Evolutionary conservation across 2,888 invertebrate species (phyloP).

Genomic region (Neoascia interrupta): DNA sequence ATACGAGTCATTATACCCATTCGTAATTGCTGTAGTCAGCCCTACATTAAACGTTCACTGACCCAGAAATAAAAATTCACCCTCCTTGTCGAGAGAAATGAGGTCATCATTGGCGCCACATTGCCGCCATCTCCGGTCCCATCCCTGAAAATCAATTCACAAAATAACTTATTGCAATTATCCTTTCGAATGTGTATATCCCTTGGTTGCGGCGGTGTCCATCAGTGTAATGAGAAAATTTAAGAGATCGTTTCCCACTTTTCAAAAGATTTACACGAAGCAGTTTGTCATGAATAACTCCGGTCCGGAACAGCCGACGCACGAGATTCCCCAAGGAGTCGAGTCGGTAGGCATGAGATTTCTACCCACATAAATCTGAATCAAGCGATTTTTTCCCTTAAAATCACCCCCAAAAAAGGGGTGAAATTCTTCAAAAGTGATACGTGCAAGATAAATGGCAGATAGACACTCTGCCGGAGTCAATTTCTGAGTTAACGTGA

Average conservation of each 20-base stretch:
- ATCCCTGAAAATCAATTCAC: constrained; percentile 20
- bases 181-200: constrained; percentile 41
- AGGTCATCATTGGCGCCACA: constrained; percentile 47
- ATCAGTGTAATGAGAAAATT: constrained; percentile 55
- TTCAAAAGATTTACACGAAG: constrained; percentile 27
- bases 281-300: constrained; percentile 36
- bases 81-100: too few species aligned
- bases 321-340: too few species aligned
- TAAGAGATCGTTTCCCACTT: constrained; percentile 45
- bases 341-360: constrained; percentile 5
- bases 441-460: constrained; percentile 36
- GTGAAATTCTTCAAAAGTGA: constrained; percentile 15
- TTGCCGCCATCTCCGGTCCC: neutral
- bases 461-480: constrained; percentile 20
- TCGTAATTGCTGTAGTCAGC: too few species aligned
- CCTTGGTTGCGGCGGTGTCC: constrained; percentile 31
- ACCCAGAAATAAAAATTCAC: too few species aligned
- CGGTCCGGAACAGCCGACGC: constrained; percentile 28
- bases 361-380: constrained; percentile 50
- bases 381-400: constrained; percentile 30
- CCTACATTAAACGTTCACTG: too few species aligned
- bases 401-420: constrained; percentile 19
- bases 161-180: constrained; percentile 57
- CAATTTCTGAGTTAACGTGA: constrained; percentile 33
- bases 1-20: too few species aligned